Percentiles rank a stretch among this genome's conserved stretches.
phyloP scores from a whole-genome alignment of 2,797 vertebrate genomes.

The Apogon talboti region DNA sequence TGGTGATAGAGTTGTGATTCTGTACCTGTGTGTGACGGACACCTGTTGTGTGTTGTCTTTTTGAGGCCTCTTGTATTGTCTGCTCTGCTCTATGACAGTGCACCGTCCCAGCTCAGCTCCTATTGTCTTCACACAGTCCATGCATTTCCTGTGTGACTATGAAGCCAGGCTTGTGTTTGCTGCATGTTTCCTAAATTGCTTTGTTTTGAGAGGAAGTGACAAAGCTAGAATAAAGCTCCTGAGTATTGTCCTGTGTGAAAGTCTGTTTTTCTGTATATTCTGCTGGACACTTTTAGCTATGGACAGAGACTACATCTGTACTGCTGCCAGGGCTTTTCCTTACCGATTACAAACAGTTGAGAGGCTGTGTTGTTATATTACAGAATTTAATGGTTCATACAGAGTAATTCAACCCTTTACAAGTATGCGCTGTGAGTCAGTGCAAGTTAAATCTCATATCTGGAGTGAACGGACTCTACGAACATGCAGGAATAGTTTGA shows the following conservation, averaged over 20 bases:
- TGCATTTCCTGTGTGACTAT: constrained; percentile 80
- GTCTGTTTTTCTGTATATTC: constrained; percentile 45
- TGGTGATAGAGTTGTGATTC: not conserved
- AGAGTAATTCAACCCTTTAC: constrained; percentile 41
- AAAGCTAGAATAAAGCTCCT: constrained; percentile 67
- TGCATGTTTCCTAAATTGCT: constrained; percentile 78
- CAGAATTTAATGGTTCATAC: constrained; percentile 25
- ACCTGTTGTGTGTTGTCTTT: constrained; percentile 56
- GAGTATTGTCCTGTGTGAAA: constrained; percentile 59
- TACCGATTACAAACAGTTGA: constrained; percentile 16
- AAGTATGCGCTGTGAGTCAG: constrained; percentile 43
- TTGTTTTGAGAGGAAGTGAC: constrained; percentile 80
- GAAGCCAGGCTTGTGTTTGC: constrained; percentile 67
- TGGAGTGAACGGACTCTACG: constrained; percentile 55
- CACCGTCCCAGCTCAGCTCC: constrained; percentile 68
- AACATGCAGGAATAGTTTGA: constrained; percentile 56
- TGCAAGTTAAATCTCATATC: constrained; percentile 52
- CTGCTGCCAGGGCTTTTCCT: constrained; percentile 7
- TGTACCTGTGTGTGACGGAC: constrained; percentile 34
- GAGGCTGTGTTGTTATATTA: constrained; percentile 19
- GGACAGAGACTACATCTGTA: constrained; percentile 14
- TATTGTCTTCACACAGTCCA: constrained; percentile 76
- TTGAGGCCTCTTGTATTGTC: constrained; percentile 65
- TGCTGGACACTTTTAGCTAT: constrained; percentile 38
- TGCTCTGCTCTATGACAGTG: constrained; percentile 60